Evolutionary conservation across 2,797 vertebrate genomes (phyloP), one percentile per base, ranked within the genome.

Genomic region (Dromococcyx pavoninus): DNA sequence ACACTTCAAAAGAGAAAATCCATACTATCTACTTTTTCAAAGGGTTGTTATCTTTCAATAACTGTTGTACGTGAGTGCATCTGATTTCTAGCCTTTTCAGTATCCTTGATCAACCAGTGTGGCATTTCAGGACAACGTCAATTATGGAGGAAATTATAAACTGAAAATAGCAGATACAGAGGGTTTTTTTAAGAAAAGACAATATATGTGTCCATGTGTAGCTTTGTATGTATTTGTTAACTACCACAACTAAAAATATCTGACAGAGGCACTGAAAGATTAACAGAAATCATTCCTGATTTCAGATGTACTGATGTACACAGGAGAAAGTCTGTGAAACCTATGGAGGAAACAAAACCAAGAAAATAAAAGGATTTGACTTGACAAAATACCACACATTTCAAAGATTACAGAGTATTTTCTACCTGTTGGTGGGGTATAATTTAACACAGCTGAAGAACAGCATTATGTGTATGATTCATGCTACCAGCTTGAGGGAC

Each of bases 391-490:
- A 48, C 9, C 71, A 85, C 24, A 28, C 7, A 41, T 66, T 72
- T 78, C 54, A 46, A 67, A 81, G 33, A 72, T 21, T 54, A 43
- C 13, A 54, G 25, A 10, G 5, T 82, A 70, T 89, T 91, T 58
- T 74, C 25, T 17, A 71, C 69, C 41, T 76, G 35, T 33, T 73
- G 23, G 35, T 25, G 43, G 67, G 44, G 25, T 74, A 8, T 53
- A 80, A 86, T 60, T 83, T 71, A 66, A 73, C 27, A 54, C 16
- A 66, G 25, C 16, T 74, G 44, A 91, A 91, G 39, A 91, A 83
- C 22, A 48, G 75, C 18, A 32, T 56, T 53, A 70, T 33, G 50
- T 44, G 15, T 30, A 41, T 18, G 7, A 60, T 71, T 92, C 69
- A 67, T 22, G 70, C 64, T 11, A 30, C 7, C 23, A 79, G 62